Evolutionary conservation across 2,888 invertebrate species (phyloP), one percentile per base, ranked within the genome.

Genomic region (Drosophila nr. medialis): DNA sequence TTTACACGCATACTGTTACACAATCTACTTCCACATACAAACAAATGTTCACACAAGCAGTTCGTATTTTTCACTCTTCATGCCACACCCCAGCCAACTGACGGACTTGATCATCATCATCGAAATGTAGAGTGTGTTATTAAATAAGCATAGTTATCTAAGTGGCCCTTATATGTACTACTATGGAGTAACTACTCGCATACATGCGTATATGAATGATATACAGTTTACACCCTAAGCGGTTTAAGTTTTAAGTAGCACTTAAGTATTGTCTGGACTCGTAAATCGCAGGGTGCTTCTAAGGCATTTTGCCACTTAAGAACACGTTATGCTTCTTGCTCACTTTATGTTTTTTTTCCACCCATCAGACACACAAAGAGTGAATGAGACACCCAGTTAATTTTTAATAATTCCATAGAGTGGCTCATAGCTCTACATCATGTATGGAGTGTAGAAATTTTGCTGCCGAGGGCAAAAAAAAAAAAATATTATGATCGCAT

Each of bases 91-190:
- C 59, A 74, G 89, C 77, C 81, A 74, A 66, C 75, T 80, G 69
- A 80, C 79, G 72, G 83, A 91, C 81, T 80, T 91, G 75, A 77
- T 90, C 73, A 91, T 91, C 80, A 91, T 91, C 72, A 88, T 91
- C 81, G 91, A 91, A 84, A 83, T 88, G 65, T 91, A 91, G 89
- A 84, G 73, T 72, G 66, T 71, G 66, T 77, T 86, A 78, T 87
- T 75, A 74, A 74, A 85, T 62, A 67, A 64, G 66, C 63, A 62
- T 59, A 73, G 73, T 68, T 70, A 77, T 80, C 76, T 84, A 85
- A 90, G 75, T 77, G 83, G 67, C 18, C 24, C 59, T 49, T 72
- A 58, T 51, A 63, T 38, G 21, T 68, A 64, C 10, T 68, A 2
- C 45, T 2, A 15, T 24, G 15, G 24, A 55, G 42, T 62, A 72